Conservation (phyloP, 92 coral and sea anemone genomes). For the Porites evermanni region DNA sequence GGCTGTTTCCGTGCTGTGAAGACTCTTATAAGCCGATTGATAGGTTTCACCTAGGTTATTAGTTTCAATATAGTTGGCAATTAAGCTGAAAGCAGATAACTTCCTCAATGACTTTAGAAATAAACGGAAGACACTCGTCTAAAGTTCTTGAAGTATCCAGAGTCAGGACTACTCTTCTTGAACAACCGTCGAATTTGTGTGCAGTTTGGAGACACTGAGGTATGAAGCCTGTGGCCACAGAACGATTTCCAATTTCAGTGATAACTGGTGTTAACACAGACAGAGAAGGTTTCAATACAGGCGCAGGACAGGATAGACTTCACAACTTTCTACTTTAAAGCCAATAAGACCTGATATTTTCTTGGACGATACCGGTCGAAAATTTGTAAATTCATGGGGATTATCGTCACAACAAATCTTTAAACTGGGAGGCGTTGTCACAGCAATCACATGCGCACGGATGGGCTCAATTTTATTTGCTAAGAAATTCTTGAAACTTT, state of each 20-base stretch:
- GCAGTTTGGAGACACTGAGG: neutral
- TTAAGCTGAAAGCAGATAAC: neutral
- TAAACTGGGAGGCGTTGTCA: neutral
- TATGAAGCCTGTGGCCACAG: constrained; percentile 1
- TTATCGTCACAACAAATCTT: neutral
- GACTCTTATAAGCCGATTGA: constrained; percentile 22
- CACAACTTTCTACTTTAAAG: neutral
- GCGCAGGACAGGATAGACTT: too few species aligned
- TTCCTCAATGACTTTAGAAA: constrained; percentile 10
- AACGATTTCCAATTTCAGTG: constrained; percentile 2
- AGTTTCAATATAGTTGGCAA: neutral
- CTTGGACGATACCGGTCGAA: neutral
- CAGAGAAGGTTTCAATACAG: too few species aligned
- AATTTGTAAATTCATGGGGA: neutral
- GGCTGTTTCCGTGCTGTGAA: neutral
- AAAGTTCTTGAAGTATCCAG: too few species aligned
- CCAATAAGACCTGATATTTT: neutral
- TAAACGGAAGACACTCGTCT: constrained; percentile 6
- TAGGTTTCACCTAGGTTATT: neutral
- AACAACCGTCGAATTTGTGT: neutral
- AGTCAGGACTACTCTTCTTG: neutral
- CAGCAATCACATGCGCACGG: neutral
- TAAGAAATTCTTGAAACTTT: neutral
- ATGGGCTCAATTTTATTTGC: neutral
- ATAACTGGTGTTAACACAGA: too few species aligned